These are phyloP conservation scores for Ciconia nigra DNA, from an alignment of 2,797 vertebrate species.

Conservation along the genomic window DNA sequence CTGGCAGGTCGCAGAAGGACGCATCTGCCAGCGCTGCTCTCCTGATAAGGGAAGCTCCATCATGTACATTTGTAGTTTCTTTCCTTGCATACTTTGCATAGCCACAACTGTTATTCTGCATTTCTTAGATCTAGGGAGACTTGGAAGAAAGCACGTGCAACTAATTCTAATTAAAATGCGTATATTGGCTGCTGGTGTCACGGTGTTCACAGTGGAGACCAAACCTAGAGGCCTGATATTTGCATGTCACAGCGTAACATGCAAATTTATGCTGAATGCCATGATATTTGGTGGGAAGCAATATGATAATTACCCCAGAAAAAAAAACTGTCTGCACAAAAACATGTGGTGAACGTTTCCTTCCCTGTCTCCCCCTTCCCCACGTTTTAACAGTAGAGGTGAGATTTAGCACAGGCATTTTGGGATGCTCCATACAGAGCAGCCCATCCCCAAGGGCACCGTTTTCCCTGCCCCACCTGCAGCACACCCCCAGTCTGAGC, in stretches of 20 bases:
- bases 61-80: neutral
- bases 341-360: neutral
- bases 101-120: neutral
- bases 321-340: neutral
- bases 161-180: neutral
- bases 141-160: neutral
- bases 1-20: neutral
- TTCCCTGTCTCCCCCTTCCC: neutral
- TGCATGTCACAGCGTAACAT: neutral
- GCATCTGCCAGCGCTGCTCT: neutral
- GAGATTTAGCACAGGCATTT: rapidly evolving
- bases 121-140: neutral
- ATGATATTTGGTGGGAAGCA: neutral
- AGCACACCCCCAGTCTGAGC: neutral
- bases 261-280: neutral
- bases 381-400: neutral
- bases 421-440: neutral
- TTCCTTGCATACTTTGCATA: neutral
- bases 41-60: slow-evolving; percentile 46
- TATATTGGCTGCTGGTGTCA: neutral
- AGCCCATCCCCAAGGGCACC: neutral
- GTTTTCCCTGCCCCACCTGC: neutral
- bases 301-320: neutral
- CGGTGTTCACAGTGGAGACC: neutral
- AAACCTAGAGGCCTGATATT: neutral